Evolutionary conservation across 2,797 vertebrate species (phyloP).

Genomic region (Buceros bicornis): DNA sequence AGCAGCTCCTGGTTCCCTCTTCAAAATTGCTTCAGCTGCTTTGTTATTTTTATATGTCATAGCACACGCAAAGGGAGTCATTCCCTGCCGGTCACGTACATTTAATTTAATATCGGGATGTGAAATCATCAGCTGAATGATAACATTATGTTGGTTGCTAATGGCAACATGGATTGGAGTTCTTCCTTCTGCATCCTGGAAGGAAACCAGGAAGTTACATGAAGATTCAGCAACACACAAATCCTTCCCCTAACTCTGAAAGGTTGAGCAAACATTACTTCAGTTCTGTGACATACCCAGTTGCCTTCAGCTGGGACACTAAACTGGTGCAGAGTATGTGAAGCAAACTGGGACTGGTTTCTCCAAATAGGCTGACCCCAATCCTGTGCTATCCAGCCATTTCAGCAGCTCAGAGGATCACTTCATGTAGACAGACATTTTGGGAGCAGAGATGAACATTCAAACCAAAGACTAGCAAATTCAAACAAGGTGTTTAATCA

Average conservation of each 20-base stretch:
- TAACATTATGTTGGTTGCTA: conserved; percentile 94
- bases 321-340: not conserved
- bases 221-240: not conserved
- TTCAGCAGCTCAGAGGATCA: not conserved
- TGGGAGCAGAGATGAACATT: not conserved
- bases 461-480: not conserved
- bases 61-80: conserved; percentile 97
- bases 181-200: conserved; percentile 94
- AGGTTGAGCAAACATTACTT: not conserved
- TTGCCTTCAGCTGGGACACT: not conserved
- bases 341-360: not conserved
- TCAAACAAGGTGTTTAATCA: not conserved
- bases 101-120: conserved; percentile 94
- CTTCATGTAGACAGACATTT: not conserved
- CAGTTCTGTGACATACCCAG: not conserved
- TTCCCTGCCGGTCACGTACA: conserved; percentile 93
- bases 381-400: not conserved
- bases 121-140: conserved; percentile 96
- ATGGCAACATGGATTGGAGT: conserved; percentile 95
- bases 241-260: not conserved
- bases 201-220: not conserved
- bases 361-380: not conserved
- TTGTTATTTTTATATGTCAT: conserved; percentile 99
- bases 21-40: conserved; percentile 95
- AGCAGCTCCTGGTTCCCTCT: conserved; percentile 94